Evolutionary conservation across 2,113 vertebrate species (phyloP), one percentile per base, ranked within the genome.

Genomic region (Haemorhous mexicanus): DNA sequence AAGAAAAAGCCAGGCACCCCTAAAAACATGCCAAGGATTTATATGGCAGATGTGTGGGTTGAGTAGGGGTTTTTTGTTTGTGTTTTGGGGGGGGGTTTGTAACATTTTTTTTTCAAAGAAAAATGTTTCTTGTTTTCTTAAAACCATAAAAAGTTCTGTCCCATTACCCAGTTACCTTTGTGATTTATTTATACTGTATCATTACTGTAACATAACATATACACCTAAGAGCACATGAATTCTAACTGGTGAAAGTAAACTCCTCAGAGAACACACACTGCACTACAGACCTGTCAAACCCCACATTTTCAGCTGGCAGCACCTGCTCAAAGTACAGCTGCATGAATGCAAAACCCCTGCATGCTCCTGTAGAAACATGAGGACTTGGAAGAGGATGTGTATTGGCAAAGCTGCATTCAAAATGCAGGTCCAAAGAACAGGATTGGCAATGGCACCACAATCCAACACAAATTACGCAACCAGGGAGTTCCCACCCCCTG

Each of bases 331-430:
- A 64, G 46, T 8, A 44, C 75, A 62, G 63, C 27, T 44, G 33
- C 39, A 61, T 21, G 27, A 32, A 28, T 0, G 1, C 26, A 43
- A 67, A 91, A 17, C 13, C n/a, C 0, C 2, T 18, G 39, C 75
- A 39, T 41, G 41, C 22, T 91, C 39, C 67, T 35, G 30, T 3
- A 77, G 23, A 62, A 85, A 84, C 77, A 49, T 0, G 0, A 77
- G 20, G 32, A 9, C 28, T 66, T 84, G 41, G 53, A 85, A 44
- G 63, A 62, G 46, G 44, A 43, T 7, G 5, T 43, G 43, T 23
- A n/a, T 0, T n/a, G 55, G 28, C 43, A 73, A 89, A 66, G 27
- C 5, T 59, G 22, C 61, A 46, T 35, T 86, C 20, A 27, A 75
- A 90, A 67, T 1, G 24, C 7, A 95, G 39, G 26, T 80, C 75